Evolutionary conservation across 2,797 vertebrate species (phyloP).

Genomic region (Tadarida brasiliensis): DNA sequence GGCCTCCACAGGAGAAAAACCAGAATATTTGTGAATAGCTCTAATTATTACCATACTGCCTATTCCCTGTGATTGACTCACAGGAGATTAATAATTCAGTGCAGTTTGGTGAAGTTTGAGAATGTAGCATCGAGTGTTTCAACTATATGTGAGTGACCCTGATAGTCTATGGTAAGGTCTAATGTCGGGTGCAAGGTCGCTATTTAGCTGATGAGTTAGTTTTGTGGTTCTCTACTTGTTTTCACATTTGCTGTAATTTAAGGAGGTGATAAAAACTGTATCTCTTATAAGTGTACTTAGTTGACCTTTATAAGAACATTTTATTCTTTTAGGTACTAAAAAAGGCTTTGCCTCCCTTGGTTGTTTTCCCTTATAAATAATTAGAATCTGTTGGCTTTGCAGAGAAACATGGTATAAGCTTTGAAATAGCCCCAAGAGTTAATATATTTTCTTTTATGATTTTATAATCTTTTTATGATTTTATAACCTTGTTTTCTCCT

Average conservation of each 20-base stretch:
- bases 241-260: slow-evolving; percentile 1
- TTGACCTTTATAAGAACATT: neutral
- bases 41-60: neutral
- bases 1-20: neutral
- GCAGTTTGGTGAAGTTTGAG: neutral
- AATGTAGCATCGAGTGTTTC: neutral
- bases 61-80: neutral
- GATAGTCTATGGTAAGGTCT: neutral
- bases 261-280: neutral
- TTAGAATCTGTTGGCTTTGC: slow-evolving; percentile 1
- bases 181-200: neutral
- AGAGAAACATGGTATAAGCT: slow-evolving; percentile 21
- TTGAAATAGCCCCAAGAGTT: neutral
- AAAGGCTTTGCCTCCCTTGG: neutral
- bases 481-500: slow-evolving; percentile 11
- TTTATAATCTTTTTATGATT: slow-evolving; percentile 13
- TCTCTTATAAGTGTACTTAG: neutral
- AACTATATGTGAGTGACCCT: neutral
- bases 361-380: neutral
- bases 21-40: neutral
- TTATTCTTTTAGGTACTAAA: slow-evolving; percentile 42
- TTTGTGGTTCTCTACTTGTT: neutral
- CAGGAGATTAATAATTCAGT: neutral
- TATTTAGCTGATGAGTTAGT: neutral
- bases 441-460: neutral